phyloP scores from a whole-genome alignment of 2,797 vertebrate genomes.

The Momotus momota region DNA sequence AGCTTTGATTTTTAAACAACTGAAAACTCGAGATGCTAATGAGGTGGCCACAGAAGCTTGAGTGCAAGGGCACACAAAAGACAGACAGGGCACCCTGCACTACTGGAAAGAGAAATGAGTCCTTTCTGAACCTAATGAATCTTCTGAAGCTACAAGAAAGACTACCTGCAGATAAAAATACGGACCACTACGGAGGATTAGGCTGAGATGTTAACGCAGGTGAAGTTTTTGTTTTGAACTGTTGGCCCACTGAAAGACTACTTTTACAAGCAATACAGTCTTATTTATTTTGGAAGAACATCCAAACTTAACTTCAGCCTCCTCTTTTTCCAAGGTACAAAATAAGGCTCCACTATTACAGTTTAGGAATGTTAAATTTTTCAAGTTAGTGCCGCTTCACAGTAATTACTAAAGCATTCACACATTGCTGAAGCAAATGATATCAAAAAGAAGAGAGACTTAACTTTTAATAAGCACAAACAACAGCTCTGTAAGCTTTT shows the following conservation, averaged over 20 bases:
- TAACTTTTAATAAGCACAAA: not conserved
- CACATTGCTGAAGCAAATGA: not conserved
- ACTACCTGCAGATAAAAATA: not conserved
- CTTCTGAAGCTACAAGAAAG: not conserved
- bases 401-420: not conserved
- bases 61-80: not conserved
- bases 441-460: not conserved
- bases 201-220: not conserved
- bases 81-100: not conserved
- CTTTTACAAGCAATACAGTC: not conserved
- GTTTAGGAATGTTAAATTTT: not conserved
- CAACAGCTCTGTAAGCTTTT: not conserved
- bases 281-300: not conserved
- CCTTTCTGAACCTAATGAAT: not conserved
- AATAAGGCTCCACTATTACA: not conserved
- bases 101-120: not conserved
- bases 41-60: not conserved
- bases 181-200: fast-evolving
- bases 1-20: not conserved
- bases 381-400: not conserved
- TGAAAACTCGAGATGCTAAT: not conserved
- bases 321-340: not conserved
- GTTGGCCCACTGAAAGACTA: not conserved
- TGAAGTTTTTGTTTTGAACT: not conserved
- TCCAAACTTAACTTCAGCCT: not conserved